Evolutionary conservation across 2,113 vertebrate genomes (phyloP).

Genomic region (Alligator sinensis): DNA sequence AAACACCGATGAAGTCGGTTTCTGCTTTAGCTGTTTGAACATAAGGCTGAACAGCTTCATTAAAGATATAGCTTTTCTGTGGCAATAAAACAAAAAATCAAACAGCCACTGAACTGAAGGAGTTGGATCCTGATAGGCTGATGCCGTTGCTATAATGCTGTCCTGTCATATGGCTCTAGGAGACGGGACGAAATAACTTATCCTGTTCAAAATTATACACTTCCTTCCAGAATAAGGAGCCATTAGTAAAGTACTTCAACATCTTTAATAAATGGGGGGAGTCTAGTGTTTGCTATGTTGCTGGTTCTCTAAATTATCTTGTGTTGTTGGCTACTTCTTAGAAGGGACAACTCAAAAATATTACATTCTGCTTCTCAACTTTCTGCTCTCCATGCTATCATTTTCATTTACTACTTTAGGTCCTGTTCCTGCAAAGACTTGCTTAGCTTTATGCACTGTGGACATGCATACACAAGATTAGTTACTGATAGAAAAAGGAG

Average conservation of each 20-base stretch:
- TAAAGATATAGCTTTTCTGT: neutral
- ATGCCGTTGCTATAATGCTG: neutral
- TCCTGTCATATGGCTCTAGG: neutral
- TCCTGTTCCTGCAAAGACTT: neutral
- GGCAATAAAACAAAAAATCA: slow-evolving; percentile 3
- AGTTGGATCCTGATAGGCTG: neutral
- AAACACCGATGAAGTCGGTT: slow-evolving; percentile 55
- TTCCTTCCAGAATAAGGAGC: neutral
- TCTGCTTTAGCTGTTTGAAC: slow-evolving; percentile 39
- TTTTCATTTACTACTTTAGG: neutral
- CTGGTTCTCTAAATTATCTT: neutral
- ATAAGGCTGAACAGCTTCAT: slow-evolving; percentile 73
- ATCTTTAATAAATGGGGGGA: neutral
- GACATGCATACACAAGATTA: too few species aligned
- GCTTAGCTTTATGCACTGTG: too few species aligned
- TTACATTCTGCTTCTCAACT: neutral
- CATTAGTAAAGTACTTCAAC: neutral
- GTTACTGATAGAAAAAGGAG: too few species aligned
- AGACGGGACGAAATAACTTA: neutral
- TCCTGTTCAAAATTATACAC: neutral
- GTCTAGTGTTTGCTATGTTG: neutral
- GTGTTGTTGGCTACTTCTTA: neutral
- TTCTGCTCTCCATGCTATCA: neutral
- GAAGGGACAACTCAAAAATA: neutral
- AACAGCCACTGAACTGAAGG: fast-evolving